A percentile compares a stretch with the other conserved stretches of the same genome.
Conservation (phyloP, 2,888 invertebrate genomes). For the Eugnorisma glareosa region DNA sequence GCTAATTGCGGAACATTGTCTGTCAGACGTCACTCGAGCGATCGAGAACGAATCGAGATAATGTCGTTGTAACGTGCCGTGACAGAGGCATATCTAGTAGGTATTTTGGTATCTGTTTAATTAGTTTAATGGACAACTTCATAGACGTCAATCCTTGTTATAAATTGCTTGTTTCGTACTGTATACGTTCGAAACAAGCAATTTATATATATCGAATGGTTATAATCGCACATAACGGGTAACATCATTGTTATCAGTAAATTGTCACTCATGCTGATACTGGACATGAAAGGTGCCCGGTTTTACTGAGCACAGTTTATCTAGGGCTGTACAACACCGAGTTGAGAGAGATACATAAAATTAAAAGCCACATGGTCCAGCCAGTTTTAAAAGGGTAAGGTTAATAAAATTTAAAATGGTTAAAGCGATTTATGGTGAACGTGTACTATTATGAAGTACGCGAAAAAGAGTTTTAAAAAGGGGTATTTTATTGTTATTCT, state of each 20-base stretch:
- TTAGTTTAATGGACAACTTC: conserved; percentile 30
- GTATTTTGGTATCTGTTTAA: conserved; percentile 34
- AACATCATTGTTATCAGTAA: conserved; percentile 63
- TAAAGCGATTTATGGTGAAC: conserved; percentile 32
- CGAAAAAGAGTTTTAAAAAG: conserved; percentile 27
- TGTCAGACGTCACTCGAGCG: conserved; percentile 54
- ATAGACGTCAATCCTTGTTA: conserved; percentile 18
- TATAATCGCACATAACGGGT: conserved; percentile 32
- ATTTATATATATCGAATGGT: conserved; percentile 36
- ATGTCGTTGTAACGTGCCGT: conserved; percentile 40
- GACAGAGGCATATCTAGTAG: conserved; percentile 35
- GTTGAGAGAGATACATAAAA: conserved; percentile 20
- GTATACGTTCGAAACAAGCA: no score
- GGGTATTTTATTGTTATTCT: conserved; percentile 1
- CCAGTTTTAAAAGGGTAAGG: conserved; percentile 55
- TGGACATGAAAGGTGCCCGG: conserved; percentile 63
- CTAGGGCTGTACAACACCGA: conserved; percentile 49
- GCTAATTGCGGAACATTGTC: conserved; percentile 68
- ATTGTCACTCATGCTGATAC: conserved; percentile 67
- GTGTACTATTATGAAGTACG: conserved; percentile 37
- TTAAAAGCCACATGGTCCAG: conserved; percentile 42
- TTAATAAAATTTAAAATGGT: conserved; percentile 40
- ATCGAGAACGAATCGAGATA: conserved; percentile 58
- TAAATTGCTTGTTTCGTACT: conserved; percentile 7
- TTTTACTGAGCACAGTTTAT: conserved; percentile 63